Evolutionary conservation across 2,113 vertebrate species (phyloP), one percentile per base, ranked within the genome.

Genomic region (Cebidichthys violaceus): DNA sequence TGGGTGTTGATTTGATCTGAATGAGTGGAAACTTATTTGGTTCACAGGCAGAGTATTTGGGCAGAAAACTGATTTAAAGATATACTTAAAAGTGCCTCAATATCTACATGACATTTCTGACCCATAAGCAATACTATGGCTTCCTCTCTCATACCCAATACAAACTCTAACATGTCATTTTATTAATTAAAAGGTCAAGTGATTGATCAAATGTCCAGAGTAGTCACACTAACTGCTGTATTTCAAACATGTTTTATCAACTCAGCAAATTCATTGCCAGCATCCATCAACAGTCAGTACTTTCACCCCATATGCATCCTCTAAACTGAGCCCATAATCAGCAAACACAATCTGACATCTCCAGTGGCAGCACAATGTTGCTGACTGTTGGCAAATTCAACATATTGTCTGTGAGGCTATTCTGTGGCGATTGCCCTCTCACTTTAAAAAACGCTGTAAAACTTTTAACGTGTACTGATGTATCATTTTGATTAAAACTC

Each of bases 251-350:
- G 27, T 81, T 78, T 79, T 81, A 77, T 79, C 67, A 75, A 47
- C 43, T 90, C 86, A 82, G 84, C 75, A 70, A 29, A 84, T 81
- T 8, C 39, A 66, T 61, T 79, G 74, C 87, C 75, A 86, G 45
- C 65, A 66, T 79, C 71, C 65, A 68, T 84, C 77, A 81, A 18
- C 13, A 61, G 69, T 60, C 33, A 80, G 52, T 67, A 62, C 55
- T 73, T 83, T 82, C 60, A 74, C 70, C 65, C 33, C 15, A n/a
- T 73, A 39, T 70, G 31, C 39, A 80, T 70, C 50, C 29, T 81
- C 52, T 66, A 73, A 81, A 81, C 39, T 37, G 82, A 81, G 50
- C 35, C 76, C 59, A 37, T 66, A 66, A 67, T 85, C 74, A 80
- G 81, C 71, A 64, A 55, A 83, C 81, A 45, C 41, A 64, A 60